Evolutionary conservation across 2,797 vertebrate genomes (phyloP), one percentile per base, ranked within the genome.

Genomic region (Ctenochaetus hawaiiensis): DNA sequence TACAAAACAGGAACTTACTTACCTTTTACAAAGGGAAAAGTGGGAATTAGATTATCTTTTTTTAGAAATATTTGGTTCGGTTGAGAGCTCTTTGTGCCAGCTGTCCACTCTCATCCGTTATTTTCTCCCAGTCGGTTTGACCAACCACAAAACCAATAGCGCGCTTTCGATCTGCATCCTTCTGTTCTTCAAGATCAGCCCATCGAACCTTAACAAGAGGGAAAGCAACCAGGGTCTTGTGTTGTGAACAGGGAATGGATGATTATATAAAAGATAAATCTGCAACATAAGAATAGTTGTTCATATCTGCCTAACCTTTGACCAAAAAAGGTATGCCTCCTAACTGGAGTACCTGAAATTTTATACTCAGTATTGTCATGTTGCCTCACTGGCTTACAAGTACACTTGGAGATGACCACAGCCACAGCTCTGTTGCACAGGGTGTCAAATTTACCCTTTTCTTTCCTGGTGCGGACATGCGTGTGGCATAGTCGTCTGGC

Each of bases 51-150:
- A 87, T 72, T 22, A 48, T 93, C 88, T 34, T 34, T 34, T 93
- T 92, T 97, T 96, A 99, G 92, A 99, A 99, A 94, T 99, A 99
- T 92, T 99, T 99, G 85, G 98, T 99, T 80, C 98, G 98, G 92
- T 99, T 99, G 80, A 99, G 97, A 91, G 98, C 98, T 96, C 94
- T 96, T 91, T 99, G 97, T 30, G 98, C 98, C 87, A 99, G 94
- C 88, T 97, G 95, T 70, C 98, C 98, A n/a, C 96, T 99, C 95
- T 99, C 98, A 75, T 99, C 98, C 20, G 98, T 99, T 93, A 99
- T 99, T 94, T 97, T 98, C 91, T 99, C 98, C 98, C 98, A 99
- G 72, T 99, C 98, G 0, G 98, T 99, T 83, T 99, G 98, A 92
- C 98, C 98, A 87, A 99, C 98, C 77, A 99, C 97, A 95, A 99